Evolutionary conservation across 53 echinoderm and acorn worm species (phyloP).

Genomic region (Mesocentrotus franciscanus): DNA sequence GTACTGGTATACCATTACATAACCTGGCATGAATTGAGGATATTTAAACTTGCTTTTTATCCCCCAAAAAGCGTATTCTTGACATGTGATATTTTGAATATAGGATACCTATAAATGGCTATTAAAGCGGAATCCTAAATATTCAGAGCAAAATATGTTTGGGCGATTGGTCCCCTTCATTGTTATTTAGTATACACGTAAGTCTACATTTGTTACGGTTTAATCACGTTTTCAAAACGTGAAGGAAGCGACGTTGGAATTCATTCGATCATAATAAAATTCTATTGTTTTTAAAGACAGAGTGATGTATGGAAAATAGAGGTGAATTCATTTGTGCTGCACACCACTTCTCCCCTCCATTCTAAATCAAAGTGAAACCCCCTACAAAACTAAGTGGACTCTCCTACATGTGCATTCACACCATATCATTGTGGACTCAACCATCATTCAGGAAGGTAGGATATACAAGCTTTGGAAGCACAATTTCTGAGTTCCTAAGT

Average conservation of each 20-base stretch:
- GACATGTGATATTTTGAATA: neutral
- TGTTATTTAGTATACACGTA: neutral
- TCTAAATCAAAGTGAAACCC: neutral
- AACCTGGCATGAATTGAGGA: no score
- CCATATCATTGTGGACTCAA: conserved; percentile 8
- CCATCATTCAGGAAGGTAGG: conserved; percentile 50
- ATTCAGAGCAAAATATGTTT: neutral
- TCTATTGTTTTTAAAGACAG: neutral
- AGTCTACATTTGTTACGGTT: neutral
- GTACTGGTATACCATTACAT: neutral
- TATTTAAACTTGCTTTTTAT: no score
- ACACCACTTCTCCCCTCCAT: conserved; percentile 7
- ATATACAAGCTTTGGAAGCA: conserved; percentile 50
- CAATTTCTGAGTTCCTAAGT: conserved; percentile 16
- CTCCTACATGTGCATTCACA: conserved; percentile 51
- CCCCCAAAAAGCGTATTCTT: no score
- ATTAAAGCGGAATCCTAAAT: no score
- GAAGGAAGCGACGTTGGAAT: neutral
- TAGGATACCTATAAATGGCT: neutral
- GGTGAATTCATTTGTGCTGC: conserved; percentile 11
- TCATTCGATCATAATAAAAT: neutral
- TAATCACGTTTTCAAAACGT: neutral
- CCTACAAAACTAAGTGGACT: conserved; percentile 38
- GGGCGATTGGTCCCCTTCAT: neutral
- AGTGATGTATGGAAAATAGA: neutral